These are phyloP conservation scores for Caenorhabditis briggsae DNA, from an alignment of 1,140 invertebrate species.

Conservation along the genomic window DNA sequence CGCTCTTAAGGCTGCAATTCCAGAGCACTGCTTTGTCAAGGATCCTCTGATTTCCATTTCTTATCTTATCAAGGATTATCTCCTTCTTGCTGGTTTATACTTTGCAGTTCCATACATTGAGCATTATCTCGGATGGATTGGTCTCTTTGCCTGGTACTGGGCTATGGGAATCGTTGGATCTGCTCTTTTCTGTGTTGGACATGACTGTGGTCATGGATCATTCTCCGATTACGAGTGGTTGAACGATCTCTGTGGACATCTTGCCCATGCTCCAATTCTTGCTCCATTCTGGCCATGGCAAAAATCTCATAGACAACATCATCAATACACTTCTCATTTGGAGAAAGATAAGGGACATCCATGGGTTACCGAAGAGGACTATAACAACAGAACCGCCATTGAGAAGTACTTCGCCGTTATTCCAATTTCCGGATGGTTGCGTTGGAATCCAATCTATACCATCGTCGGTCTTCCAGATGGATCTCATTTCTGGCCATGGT, in stretches of 20 bases:
- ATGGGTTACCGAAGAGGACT: conserved; percentile 69
- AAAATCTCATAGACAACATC: conserved; percentile 70
- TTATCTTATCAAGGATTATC: conserved; percentile 76
- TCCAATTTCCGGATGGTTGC: conserved; percentile 66
- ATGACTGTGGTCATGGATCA: conserved; percentile 79
- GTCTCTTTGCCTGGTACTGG: conserved; percentile 70
- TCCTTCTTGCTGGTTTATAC: conserved; percentile 70
- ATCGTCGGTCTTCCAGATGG: conserved; percentile 70
- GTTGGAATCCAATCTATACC: conserved; percentile 70
- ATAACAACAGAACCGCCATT: conserved; percentile 54
- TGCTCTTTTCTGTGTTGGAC: conserved; percentile 78
- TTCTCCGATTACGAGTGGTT: conserved; percentile 77
- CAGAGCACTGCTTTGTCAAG: conserved; percentile 77
- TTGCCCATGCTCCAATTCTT: conserved; percentile 71
- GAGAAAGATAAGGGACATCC: conserved; percentile 71
- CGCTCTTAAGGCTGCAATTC: conserved; percentile 70
- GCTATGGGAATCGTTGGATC: conserved; percentile 78
- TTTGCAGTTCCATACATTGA: conserved; percentile 67
- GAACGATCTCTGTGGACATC: conserved; percentile 71
- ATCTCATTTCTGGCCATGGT: conserved; percentile 72
- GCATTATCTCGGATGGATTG: conserved; percentile 61
- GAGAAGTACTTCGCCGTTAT: conserved; percentile 64
- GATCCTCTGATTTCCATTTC: conserved; percentile 74
- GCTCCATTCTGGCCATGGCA: conserved; percentile 73
- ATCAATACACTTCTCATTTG: conserved; percentile 68